These are phyloP conservation scores for Hapalemur alaotrensis DNA, from an alignment of 2,797 vertebrate species.

Conservation along the genomic window DNA sequence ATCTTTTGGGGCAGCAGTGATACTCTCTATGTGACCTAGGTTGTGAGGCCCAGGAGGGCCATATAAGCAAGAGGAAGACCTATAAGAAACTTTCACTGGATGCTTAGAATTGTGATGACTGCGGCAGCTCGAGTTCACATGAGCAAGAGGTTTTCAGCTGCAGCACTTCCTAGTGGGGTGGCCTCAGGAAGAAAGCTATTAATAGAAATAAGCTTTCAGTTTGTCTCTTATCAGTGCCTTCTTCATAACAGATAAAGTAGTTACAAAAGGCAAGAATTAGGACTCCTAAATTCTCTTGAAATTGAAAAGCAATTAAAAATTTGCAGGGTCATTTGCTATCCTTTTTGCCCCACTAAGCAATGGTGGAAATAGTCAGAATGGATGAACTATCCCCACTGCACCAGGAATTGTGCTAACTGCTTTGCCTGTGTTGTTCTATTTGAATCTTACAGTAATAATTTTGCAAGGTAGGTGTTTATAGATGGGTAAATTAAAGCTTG, in stretches of 20 bases:
- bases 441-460: not conserved
- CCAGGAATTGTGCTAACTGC: not conserved
- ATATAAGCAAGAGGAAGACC: not conserved
- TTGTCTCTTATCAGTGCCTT: not conserved
- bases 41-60: not conserved
- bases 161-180: not conserved
- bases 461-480: not conserved
- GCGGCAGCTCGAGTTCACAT: not conserved
- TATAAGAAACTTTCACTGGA: not conserved
- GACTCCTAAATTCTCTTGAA: not conserved
- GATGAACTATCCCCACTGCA: not conserved
- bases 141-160: not conserved
- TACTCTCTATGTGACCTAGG: not conserved
- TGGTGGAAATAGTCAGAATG: not conserved
- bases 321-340: not conserved
- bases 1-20: too few species aligned
- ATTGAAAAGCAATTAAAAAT: not conserved
- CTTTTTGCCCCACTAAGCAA: not conserved
- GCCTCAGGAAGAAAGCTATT: not conserved
- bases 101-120: not conserved
- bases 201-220: not conserved
- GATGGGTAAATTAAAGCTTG: not conserved
- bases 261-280: constrained; percentile 1
- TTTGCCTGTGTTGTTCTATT: not conserved
- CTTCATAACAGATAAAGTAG: not conserved